phyloP scores from a whole-genome alignment of 1,140 invertebrate species.

The Pemphigus obesinymphae region DNA sequence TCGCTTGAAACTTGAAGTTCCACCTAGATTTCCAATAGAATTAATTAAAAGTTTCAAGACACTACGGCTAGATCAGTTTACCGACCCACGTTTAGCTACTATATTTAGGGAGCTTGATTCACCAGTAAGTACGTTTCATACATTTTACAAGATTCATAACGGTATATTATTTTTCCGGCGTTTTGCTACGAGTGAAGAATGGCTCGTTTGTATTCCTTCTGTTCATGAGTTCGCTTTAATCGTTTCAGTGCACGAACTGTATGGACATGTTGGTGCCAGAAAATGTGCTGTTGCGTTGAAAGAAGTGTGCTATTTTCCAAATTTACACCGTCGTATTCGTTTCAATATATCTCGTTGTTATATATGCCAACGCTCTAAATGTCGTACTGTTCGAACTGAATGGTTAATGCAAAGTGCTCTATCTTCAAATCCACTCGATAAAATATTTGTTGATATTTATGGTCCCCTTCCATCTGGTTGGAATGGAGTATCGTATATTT shows the following conservation, averaged over 20 bases:
- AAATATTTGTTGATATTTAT: not conserved
- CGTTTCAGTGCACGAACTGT: not conserved
- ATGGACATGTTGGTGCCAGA: not conserved
- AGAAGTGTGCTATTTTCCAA: not conserved
- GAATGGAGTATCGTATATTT: not conserved
- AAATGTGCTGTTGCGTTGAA: not conserved
- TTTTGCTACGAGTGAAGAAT: not conserved
- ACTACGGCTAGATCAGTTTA: not conserved
- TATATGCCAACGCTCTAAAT: not conserved
- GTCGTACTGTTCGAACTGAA: not conserved
- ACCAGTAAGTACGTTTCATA: not conserved
- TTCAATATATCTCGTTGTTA: not conserved
- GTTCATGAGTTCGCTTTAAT: not conserved
- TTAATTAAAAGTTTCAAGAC: not conserved
- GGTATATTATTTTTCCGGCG: not conserved
- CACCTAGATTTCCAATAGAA: not conserved
- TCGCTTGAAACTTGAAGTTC: not conserved
- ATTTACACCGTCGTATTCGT: not conserved
- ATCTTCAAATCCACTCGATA: not conserved
- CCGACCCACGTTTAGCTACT: not conserved
- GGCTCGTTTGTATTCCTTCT: not conserved
- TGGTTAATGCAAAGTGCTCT: not conserved
- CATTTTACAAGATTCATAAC: not conserved
- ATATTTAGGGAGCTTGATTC: not conserved
- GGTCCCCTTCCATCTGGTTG: not conserved